Percentiles rank a stretch among this genome's conserved stretches.
These are phyloP conservation scores for Florisuga fusca DNA, from an alignment of 2,797 vertebrate genomes.

Conservation along the genomic window DNA sequence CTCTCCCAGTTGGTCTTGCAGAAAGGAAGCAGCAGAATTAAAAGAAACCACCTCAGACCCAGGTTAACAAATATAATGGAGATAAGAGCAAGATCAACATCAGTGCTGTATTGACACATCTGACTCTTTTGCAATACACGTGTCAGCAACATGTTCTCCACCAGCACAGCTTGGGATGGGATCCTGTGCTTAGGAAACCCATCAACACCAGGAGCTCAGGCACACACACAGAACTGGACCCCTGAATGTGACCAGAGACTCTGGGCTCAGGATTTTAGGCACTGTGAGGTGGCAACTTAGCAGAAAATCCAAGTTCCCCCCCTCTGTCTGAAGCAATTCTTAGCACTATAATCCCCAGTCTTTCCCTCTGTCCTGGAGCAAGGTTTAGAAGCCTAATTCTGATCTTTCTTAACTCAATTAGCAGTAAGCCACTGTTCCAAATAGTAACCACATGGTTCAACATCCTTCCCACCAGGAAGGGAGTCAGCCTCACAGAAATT, in stretches of 20 bases:
- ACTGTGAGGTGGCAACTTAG: not conserved
- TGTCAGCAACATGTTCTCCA: constrained; percentile 32
- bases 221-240: not conserved
- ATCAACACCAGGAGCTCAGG: not conserved
- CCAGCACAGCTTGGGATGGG: not conserved
- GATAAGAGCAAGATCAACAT: constrained; percentile 17
- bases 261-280: constrained; percentile 27
- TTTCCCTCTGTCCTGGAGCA: constrained; percentile 9
- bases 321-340: constrained; percentile 47
- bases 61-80: constrained; percentile 30
- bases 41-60: not conserved
- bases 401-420: constrained; percentile 50
- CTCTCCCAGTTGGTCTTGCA: not conserved
- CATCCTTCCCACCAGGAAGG: not conserved
- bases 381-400: constrained; percentile 57
- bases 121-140: constrained; percentile 30
- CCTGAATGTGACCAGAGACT: not conserved
- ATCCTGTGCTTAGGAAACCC: not conserved
- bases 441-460: not conserved
- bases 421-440: constrained; percentile 44
- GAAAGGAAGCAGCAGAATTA: not conserved
- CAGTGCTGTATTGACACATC: not conserved
- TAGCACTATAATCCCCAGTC: constrained; percentile 48
- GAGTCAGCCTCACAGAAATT: not conserved
- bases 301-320: constrained; percentile 15